Percentiles rank a stretch among this genome's conserved stretches.
phyloP scores from a whole-genome alignment of 2,797 vertebrate genomes.

The Brachyalestes nurse region DNA sequence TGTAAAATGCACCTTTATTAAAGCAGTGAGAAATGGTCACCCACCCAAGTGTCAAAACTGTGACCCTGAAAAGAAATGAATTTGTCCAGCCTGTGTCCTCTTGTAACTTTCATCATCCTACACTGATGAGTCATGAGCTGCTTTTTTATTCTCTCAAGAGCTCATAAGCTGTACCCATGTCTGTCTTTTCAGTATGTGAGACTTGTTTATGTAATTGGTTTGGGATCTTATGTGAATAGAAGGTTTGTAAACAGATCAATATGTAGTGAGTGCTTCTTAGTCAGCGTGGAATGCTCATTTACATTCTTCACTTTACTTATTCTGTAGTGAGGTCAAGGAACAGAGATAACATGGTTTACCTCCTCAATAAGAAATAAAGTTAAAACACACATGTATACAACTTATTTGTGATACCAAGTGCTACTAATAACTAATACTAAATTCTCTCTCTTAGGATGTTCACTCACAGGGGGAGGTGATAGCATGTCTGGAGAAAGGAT shows the following conservation, averaged over 20 bases:
- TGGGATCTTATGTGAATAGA: not conserved
- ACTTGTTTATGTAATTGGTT: not conserved
- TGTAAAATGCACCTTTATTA: not conserved
- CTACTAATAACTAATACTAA: no score
- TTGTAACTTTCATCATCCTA: not conserved
- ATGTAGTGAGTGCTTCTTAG: not conserved
- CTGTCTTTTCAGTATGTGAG: not conserved
- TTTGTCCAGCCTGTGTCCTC: not conserved
- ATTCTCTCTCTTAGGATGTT: slow-evolving; percentile 78
- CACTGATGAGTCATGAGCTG: not conserved
- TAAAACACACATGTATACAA: not conserved
- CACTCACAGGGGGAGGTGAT: slow-evolving; percentile 98
- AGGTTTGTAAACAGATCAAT: not conserved
- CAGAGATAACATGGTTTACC: not conserved
- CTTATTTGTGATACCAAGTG: no score
- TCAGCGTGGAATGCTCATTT: no score
- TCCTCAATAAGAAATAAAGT: not conserved
- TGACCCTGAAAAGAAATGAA: not conserved
- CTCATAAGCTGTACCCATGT: not conserved
- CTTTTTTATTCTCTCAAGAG: not conserved
- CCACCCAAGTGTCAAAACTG: not conserved
- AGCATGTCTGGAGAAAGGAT: slow-evolving; percentile 91
- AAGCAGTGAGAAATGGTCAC: not conserved
- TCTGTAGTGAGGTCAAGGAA: not conserved
- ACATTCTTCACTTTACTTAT: not conserved